Conservation (phyloP, 2,888 invertebrate species). For the Drosophila limbata region DNA sequence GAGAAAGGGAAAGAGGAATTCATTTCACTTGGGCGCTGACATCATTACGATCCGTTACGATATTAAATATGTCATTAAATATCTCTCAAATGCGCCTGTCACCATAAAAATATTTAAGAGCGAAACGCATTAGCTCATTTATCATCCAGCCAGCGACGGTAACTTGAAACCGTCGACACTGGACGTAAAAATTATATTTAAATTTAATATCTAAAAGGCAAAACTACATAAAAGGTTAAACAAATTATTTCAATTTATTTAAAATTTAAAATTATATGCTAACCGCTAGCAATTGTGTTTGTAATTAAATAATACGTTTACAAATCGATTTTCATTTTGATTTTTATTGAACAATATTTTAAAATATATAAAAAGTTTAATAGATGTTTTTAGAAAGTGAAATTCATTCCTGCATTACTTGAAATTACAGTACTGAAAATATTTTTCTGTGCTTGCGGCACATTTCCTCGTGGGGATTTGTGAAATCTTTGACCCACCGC, state of each 20-base stretch:
- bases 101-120: constrained; percentile 33
- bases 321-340: background rate
- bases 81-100: constrained; percentile 31
- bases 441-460: constrained; percentile 3
- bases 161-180: constrained; percentile 27
- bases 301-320: no score
- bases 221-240: background rate
- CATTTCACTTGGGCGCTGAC: constrained; percentile 48
- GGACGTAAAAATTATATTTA: constrained; percentile 5
- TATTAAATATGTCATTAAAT: constrained; percentile 69
- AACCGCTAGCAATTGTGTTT: no score
- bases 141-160: constrained; percentile 26
- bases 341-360: background rate
- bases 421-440: background rate
- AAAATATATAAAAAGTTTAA: no score
- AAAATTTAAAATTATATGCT: background rate
- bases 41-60: constrained; percentile 63
- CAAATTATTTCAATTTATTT: background rate
- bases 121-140: constrained; percentile 28
- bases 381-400: background rate
- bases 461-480: constrained; percentile 21
- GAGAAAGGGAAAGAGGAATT: constrained; percentile 5
- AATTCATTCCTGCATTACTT: background rate
- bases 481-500: constrained; percentile 59
- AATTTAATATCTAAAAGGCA: background rate